These are phyloP conservation scores for Gonocerus acuteangulatus DNA, from an alignment of 2,888 invertebrate species.

Conservation along the genomic window DNA sequence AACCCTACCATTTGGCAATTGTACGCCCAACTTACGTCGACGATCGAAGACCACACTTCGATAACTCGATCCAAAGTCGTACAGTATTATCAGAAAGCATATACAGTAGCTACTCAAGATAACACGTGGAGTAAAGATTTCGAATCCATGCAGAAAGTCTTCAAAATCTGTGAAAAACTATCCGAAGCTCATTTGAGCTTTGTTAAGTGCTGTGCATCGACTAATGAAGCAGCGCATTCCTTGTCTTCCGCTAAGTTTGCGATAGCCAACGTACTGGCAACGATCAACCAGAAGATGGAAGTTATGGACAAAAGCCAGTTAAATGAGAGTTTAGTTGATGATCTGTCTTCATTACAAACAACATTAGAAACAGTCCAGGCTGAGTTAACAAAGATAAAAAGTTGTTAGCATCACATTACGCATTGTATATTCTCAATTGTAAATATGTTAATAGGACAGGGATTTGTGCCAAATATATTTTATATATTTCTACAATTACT, in stretches of 20 bases:
- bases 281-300: conserved; percentile 36
- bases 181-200: conserved; percentile 38
- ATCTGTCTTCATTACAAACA: conserved; percentile 8
- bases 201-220: conserved; percentile 33
- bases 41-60: conserved; percentile 40
- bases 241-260: conserved; percentile 40
- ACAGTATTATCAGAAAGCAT: conserved; percentile 70
- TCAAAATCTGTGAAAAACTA: conserved; percentile 36
- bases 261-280: conserved; percentile 38
- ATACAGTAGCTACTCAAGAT: conserved; percentile 61
- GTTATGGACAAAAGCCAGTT: conserved; percentile 14
- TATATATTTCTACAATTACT: not conserved
- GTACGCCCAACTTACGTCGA: conserved; percentile 63
- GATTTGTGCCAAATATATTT: conserved; percentile 15
- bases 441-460: conserved; percentile 1
- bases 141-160: conserved; percentile 38
- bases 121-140: conserved; percentile 49
- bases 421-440: not conserved
- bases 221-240: conserved; percentile 35
- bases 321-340: conserved; percentile 7
- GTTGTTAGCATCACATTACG: conserved; percentile 9
- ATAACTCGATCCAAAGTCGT: conserved; percentile 46
- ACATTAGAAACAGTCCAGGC: conserved; percentile 20
- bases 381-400: conserved; percentile 14
- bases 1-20: conserved; percentile 73